phyloP scores from a whole-genome alignment of 2,113 vertebrate genomes.

The Equus quagga region DNA sequence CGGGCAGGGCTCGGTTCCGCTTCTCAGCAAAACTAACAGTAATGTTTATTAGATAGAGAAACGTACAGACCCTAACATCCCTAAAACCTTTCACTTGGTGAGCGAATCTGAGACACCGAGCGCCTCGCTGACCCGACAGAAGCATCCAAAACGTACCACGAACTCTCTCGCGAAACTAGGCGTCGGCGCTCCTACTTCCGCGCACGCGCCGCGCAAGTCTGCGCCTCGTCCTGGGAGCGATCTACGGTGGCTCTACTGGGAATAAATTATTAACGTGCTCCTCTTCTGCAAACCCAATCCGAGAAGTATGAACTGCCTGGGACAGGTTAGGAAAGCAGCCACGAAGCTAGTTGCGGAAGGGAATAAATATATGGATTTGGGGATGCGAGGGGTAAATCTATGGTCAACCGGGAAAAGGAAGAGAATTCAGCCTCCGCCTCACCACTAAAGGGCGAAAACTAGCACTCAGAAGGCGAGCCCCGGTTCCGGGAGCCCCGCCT shows the following conservation, averaged over 20 bases:
- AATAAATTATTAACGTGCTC: not conserved
- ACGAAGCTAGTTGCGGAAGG: not conserved
- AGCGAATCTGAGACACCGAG: rapidly evolving
- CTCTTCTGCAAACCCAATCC: not conserved
- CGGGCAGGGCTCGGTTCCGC: not conserved
- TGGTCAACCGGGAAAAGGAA: not conserved
- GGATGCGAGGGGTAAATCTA: too few species aligned
- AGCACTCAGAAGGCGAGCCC: rapidly evolving
- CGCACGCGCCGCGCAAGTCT: not conserved
- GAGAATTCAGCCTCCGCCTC: too few species aligned
- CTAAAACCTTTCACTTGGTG: not conserved
- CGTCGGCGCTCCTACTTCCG: rapidly evolving
- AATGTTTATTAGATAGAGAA: not conserved
- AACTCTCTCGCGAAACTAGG: too few species aligned
- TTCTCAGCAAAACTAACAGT: not conserved
- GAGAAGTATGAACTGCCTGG: rapidly evolving
- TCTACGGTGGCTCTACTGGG: slow-evolving; percentile 55
- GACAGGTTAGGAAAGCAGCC: not conserved
- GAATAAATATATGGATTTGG: too few species aligned
- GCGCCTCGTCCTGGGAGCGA: rapidly evolving
- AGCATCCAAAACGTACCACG: rapidly evolving
- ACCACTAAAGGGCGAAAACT: rapidly evolving
- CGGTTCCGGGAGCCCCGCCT: rapidly evolving
- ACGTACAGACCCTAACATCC: not conserved
- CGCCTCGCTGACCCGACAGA: rapidly evolving